Evolutionary conservation across 2,888 invertebrate species (phyloP).

Genomic region (Pachymerium ferrugineum): DNA sequence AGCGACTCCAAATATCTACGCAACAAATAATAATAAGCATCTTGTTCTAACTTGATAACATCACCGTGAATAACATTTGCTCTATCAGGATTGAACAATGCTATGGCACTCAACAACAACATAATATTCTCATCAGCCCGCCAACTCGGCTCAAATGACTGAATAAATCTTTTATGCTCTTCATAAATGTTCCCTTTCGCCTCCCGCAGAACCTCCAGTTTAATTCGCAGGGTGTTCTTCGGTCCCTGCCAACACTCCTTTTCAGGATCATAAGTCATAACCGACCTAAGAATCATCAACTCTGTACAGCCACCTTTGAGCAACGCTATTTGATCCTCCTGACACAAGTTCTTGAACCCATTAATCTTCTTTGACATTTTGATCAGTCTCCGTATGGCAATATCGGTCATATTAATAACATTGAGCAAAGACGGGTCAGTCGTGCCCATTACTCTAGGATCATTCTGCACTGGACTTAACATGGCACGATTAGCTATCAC

Average conservation of each 20-base stretch:
- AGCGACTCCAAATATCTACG: conserved; percentile 69
- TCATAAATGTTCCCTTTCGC: conserved; percentile 84
- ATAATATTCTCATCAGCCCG: conserved; percentile 82
- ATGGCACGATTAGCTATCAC: conserved; percentile 80
- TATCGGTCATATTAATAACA: conserved; percentile 83
- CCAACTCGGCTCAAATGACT: conserved; percentile 79
- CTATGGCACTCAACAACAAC: conserved; percentile 81
- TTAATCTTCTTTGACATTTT: conserved; percentile 57
- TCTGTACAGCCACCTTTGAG: conserved; percentile 93
- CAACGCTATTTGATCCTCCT: conserved; percentile 83
- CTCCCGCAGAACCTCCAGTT: conserved; percentile 82
- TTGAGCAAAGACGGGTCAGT: conserved; percentile 59
- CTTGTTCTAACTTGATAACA: conserved; percentile 79
- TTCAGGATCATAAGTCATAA: conserved; percentile 83
- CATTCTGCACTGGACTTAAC: conserved; percentile 75
- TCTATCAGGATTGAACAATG: conserved; percentile 80
- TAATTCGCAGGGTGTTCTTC: conserved; percentile 56
- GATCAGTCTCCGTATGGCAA: conserved; percentile 74
- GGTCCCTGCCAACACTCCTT: conserved; percentile 81
- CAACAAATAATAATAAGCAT: conserved; percentile 82
- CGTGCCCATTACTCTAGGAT: conserved; percentile 49
- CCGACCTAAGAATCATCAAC: conserved; percentile 89
- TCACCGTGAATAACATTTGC: conserved; percentile 73
- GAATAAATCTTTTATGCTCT: conserved; percentile 76
- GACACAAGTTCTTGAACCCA: conserved; percentile 88